Base-by-base conservation (phyloP, 2,888 invertebrate genomes). In the Plusia festucae region DNA sequence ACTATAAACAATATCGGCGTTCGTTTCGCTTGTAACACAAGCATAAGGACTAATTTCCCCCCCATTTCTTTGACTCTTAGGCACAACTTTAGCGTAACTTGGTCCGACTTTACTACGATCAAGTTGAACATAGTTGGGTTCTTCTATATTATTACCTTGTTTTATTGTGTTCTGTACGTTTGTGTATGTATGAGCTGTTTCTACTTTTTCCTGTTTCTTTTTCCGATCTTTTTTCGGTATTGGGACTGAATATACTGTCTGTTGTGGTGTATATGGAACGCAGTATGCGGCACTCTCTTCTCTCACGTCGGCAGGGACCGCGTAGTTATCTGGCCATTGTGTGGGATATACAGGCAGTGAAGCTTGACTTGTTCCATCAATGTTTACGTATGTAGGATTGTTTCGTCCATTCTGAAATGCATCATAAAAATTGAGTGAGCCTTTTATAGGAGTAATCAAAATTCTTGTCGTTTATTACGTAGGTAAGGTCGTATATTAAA, bases 201-300 rank as follows among this genome's bases (percentile, higher is more conserved):
- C 11, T 16, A 16, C 44, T 20, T n/a, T 40, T 5, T 40, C n/a
- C n/a, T 20, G 46, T 49, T 49, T 49, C 18, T 49, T 49, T 2
- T 62, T 65, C 30, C 74, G 53, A 22, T 32, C 34, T 13, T 5
- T 49, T 46, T 74, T 77, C 0, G 76, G 70, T 1, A 63, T 22
- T 2, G 77, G 77, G 18, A 64, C 53, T 0, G 77, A 57, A 24
- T 78, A 78, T 11, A 78, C 32, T 1, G 67, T 64, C 5, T 57
- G 60, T 8, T 40, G 55, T 4, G 65, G 63, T 0, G n/a, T 34
- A 32, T 65, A 69, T 3, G 74, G 70, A 0, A 30, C 27, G 2
- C 62, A 53, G 53, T 73, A 69, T 2, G 53, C 56, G 11, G 54
- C 27, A 5, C 15, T 32, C 0, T 65, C 62, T 24, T 30, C 16